phyloP scores from a whole-genome alignment of 2,113 vertebrate species.

The Alectura lathami region DNA sequence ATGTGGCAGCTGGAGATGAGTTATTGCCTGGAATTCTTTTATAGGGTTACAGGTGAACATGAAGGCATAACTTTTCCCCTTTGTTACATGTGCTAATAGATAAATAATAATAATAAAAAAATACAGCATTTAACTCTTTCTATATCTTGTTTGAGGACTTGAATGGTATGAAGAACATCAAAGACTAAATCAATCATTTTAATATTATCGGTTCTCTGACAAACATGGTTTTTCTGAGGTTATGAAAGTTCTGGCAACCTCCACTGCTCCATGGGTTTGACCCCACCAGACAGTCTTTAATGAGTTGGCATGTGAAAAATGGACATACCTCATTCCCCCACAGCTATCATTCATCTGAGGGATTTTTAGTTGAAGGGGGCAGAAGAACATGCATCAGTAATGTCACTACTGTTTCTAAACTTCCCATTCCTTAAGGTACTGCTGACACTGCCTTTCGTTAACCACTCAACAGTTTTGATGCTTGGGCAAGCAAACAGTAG shows the following conservation, averaged over 20 bases:
- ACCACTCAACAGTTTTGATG: not conserved
- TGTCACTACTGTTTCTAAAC: not conserved
- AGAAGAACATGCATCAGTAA: not conserved
- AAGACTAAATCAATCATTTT: not conserved
- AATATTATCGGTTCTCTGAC: not conserved
- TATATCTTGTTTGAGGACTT: not conserved
- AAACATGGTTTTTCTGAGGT: not conserved
- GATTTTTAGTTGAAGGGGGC: not conserved
- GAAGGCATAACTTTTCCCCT: not conserved
- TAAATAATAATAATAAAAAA: no score
- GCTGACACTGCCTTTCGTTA: conserved; percentile 11
- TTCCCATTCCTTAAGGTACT: not conserved
- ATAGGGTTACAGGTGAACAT: conserved; percentile 11
- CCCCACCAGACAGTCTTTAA: not conserved
- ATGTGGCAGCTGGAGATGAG: not conserved
- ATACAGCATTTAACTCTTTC: not conserved
- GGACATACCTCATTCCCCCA: not conserved
- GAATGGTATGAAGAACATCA: not conserved
- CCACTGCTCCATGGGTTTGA: not conserved
- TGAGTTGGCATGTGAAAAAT: not conserved
- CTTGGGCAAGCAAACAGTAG: not conserved
- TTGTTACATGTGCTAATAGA: not conserved
- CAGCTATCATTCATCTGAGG: not conserved
- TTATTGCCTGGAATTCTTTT: not conserved
- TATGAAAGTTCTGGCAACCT: not conserved